These are phyloP conservation scores for Peromyscus nudipes DNA, from an alignment of 2,797 vertebrate genomes.

Conservation along the genomic window DNA sequence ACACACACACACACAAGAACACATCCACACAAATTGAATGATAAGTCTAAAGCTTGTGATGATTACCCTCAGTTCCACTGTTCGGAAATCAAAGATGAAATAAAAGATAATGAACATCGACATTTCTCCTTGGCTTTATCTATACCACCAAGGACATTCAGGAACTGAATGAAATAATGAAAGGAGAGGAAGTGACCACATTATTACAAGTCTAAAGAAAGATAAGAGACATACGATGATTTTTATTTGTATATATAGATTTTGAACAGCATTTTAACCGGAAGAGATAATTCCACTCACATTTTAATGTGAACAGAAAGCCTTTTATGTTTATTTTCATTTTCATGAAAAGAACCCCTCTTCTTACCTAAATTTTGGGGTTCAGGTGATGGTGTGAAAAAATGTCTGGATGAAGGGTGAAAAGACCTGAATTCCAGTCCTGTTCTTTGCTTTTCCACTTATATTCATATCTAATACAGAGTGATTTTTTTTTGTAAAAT, in stretches of 20 bases:
- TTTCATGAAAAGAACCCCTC: no score
- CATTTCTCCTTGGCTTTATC: conserved; percentile 2
- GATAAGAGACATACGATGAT: not conserved
- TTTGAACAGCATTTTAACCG: not conserved
- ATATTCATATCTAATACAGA: not conserved
- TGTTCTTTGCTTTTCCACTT: not conserved
- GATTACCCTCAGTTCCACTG: not conserved
- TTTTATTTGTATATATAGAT: not conserved
- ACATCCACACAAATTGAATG: not conserved
- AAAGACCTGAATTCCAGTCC: not conserved
- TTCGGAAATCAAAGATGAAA: conserved; percentile 32
- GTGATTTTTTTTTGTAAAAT: not conserved
- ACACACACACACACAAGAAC: not conserved
- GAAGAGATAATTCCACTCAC: not conserved
- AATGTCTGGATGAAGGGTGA: not conserved
- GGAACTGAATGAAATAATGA: not conserved
- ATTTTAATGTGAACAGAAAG: not conserved
- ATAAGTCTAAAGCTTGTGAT: not conserved
- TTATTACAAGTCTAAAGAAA: not conserved
- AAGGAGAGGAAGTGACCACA: not conserved
- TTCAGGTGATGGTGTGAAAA: accelerated
- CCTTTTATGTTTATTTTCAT: not conserved
- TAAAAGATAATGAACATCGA: not conserved
- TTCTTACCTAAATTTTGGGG: not conserved
- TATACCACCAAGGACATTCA: not conserved